phyloP scores from a whole-genome alignment of 2,797 vertebrate species.

The Ptychadena robeensis region DNA sequence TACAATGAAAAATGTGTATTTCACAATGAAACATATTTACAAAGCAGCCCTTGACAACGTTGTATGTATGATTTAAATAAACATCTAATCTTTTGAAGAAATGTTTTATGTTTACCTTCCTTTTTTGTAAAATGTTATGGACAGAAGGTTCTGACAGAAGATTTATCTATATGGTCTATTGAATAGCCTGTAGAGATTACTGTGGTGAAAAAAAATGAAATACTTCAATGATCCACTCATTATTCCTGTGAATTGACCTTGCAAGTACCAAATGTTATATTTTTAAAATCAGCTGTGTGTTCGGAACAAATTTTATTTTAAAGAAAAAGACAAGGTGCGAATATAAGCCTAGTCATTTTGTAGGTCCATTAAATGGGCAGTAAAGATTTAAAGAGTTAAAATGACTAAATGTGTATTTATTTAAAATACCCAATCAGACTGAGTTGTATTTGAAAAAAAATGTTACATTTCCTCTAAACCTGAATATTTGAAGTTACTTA shows the following conservation, averaged over 20 bases:
- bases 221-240: constrained; percentile 51
- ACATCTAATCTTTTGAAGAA: constrained; percentile 14
- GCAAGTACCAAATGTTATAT: constrained; percentile 35
- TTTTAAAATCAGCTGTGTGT: constrained; percentile 22
- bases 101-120: constrained; percentile 27
- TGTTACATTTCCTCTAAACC: too few species aligned
- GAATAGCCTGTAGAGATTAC: constrained; percentile 44
- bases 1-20: not conserved
- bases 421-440: not conserved
- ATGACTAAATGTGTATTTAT: not conserved
- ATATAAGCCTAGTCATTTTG: not conserved
- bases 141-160: constrained; percentile 45
- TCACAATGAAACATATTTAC: not conserved
- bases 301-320: constrained; percentile 24
- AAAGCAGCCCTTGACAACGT: not conserved
- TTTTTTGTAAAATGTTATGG: constrained; percentile 33
- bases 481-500: not conserved
- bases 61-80: constrained; percentile 24
- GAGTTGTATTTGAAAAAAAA: not conserved
- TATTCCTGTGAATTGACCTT: constrained; percentile 54
- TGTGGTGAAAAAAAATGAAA: constrained; percentile 51
- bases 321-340: constrained; percentile 2
- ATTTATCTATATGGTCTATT: constrained; percentile 53
- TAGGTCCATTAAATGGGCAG: too few species aligned
- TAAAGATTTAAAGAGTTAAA: not conserved